Conservation (phyloP, 2,888 invertebrate genomes). For the Volucella inanis region DNA sequence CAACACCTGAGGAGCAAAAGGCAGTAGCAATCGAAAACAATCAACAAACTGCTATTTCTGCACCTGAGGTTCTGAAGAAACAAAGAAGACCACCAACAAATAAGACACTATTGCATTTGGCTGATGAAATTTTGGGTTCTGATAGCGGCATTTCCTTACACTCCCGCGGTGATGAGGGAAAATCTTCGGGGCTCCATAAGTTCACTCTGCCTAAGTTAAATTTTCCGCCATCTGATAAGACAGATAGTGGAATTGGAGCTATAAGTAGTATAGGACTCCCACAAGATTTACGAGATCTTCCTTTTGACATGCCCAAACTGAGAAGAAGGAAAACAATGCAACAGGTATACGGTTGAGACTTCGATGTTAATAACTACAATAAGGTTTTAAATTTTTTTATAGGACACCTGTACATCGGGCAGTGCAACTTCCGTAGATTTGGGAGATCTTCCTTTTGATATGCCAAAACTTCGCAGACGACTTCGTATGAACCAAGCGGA, state of each 20-base stretch:
- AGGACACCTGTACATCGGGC: conserved; percentile 87
- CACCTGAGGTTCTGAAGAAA: conserved; percentile 78
- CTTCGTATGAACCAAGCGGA: conserved; percentile 85
- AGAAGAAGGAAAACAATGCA: conserved; percentile 88
- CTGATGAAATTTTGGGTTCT: conserved; percentile 91
- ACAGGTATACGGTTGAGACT: conserved; percentile 82
- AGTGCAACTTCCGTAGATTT: conserved; percentile 90
- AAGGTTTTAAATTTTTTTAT: conserved; percentile 15
- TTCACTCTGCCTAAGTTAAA: conserved; percentile 84
- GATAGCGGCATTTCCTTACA: conserved; percentile 95
- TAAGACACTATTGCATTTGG: conserved; percentile 85
- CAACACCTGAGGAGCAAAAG: conserved; percentile 85
- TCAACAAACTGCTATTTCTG: conserved; percentile 38
- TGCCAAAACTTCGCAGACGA: conserved; percentile 93
- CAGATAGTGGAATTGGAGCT: conserved; percentile 79
- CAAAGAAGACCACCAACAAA: conserved; percentile 88
- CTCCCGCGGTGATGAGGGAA: conserved; percentile 89
- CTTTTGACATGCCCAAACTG: conserved; percentile 95
- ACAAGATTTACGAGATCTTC: conserved; percentile 90
- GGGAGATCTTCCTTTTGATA: conserved; percentile 93
- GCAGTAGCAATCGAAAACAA: conserved; percentile 69
- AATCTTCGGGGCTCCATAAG: conserved; percentile 85
- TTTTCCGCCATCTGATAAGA: conserved; percentile 84
- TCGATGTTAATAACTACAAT: too few species aligned
- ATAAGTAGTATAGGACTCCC: conserved; percentile 84